Base-by-base conservation (phyloP, 2,113 vertebrate genomes). In the Orycteropus afer region DNA sequence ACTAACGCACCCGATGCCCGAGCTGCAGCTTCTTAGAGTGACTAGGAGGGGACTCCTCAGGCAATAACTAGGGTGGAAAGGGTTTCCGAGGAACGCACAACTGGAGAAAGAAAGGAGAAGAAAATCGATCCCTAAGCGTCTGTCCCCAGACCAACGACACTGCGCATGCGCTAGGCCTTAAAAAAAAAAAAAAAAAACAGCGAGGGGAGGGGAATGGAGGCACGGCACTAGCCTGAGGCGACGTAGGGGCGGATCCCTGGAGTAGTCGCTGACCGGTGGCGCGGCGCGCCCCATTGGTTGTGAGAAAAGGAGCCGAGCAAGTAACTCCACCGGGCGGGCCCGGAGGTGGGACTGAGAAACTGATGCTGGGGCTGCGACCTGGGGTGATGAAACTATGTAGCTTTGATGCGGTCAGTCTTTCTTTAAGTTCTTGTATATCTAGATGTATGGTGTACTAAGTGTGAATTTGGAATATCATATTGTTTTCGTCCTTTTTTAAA, bases 121-220 rank as follows among this genome's bases (percentile, higher is more conserved):
- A 90, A 95, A 93, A 82, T 0, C n/a, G 94, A 93, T 84, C 59
- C 61, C 92, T 37, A 78, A 57, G 88, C 92, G 84, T 42, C 84
- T 8, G 10, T 1, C 90, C 37, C 0, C 11, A 71, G 61, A 47
- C n/a, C 65, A 1, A 10, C 3, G 27, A 8, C 18, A 74, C 7
- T 90, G 92, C 96, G 97, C 96, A 55, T 85, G 97, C 81, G 95
- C 86, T 2, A 1, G 5, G 5, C 5, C 27, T 6, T 0, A 17
- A n/a, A 8, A 13, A 0, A n/a, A n/a, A n/a, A n/a, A n/a, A 6
- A n/a, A n/a, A n/a, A n/a, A n/a, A n/a, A n/a, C n/a, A n/a, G n/a
- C n/a, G n/a, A n/a, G n/a, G 0, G 0, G 7, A 25, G 23, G 2
- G 7, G 49, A 22, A 1, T 4, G 53, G 14, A n/a, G 7, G 42